Percentiles rank a stretch among this genome's conserved stretches.
Conservation (phyloP, 2,797 vertebrate species). For the Anolis apletophallus region DNA sequence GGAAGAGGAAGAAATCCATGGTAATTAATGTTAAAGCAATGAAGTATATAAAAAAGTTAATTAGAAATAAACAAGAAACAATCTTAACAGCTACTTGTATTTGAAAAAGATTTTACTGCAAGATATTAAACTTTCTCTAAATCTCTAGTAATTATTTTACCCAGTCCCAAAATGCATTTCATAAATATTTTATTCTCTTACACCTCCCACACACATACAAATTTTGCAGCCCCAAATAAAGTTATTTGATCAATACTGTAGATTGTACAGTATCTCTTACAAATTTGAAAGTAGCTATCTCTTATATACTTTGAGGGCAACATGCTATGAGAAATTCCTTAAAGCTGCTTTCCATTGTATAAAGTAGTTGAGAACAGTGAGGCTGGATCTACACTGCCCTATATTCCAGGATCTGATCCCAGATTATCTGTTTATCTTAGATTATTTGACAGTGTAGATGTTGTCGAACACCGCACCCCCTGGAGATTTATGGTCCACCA, state of each 20-base stretch:
- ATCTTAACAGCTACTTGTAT: slow-evolving; percentile 47
- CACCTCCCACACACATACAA: neutral
- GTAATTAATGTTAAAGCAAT: slow-evolving; percentile 49
- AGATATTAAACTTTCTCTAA: neutral
- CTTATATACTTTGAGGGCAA: neutral
- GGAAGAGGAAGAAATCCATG: slow-evolving; percentile 41
- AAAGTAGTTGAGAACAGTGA: neutral
- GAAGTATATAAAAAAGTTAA: slow-evolving; percentile 51
- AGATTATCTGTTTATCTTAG: too few species aligned
- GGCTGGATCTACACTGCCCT: neutral
- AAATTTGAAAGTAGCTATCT: neutral
- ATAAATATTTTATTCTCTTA: neutral
- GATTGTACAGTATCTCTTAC: neutral
- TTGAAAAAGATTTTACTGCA: slow-evolving; percentile 39
- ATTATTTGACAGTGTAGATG: too few species aligned
- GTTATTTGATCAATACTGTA: neutral
- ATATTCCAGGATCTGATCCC: too few species aligned
- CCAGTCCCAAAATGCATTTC: neutral
- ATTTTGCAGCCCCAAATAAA: neutral
- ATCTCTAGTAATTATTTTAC: neutral
- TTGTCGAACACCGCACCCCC: too few species aligned
- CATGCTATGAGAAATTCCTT: neutral
- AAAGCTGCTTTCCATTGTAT: neutral
- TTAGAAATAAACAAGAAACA: slow-evolving; percentile 55
- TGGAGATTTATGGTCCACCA: too few species aligned